phyloP scores from a whole-genome alignment of 2,888 invertebrate species.

The Eretmocerus hayati region DNA sequence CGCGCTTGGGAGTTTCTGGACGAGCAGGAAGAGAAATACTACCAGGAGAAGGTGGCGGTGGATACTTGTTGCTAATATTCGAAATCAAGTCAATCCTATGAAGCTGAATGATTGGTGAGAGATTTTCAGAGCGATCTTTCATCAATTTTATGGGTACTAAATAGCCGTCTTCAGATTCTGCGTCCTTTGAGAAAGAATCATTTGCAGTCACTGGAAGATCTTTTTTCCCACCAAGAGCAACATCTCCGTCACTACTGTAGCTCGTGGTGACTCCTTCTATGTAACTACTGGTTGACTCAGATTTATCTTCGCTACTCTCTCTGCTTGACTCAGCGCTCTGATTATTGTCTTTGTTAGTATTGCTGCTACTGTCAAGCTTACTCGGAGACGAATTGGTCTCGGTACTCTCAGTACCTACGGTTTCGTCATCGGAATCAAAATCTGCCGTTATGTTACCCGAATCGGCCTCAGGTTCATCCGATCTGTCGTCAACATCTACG shows the following conservation, averaged over 20 bases:
- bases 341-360: not conserved
- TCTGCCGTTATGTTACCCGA: constrained; percentile 15
- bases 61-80: constrained; percentile 16
- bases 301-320: constrained; percentile 30
- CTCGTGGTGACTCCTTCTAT: constrained; percentile 21
- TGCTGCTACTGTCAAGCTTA: not conserved
- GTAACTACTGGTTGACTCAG: constrained; percentile 29
- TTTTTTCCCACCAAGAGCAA: constrained; percentile 24
- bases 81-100: constrained; percentile 11
- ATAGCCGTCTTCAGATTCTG: not conserved
- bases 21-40: not conserved
- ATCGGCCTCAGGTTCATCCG: constrained; percentile 21
- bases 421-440: constrained; percentile 15
- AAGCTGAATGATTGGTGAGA: constrained; percentile 12
- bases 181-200: not conserved
- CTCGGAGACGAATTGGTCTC: not conserved
- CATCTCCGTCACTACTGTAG: constrained; percentile 17
- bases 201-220: constrained; percentile 21
- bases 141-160: not conserved
- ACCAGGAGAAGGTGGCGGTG: constrained; percentile 1
- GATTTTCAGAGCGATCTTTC: constrained; percentile 4
- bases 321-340: constrained; percentile 1
- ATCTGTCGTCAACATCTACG: constrained; percentile 11
- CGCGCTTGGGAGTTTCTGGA: constrained; percentile 8
- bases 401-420: not conserved